These are phyloP conservation scores for Percopsis transmontana DNA, from an alignment of 2,113 vertebrate genomes.

Conservation along the genomic window DNA sequence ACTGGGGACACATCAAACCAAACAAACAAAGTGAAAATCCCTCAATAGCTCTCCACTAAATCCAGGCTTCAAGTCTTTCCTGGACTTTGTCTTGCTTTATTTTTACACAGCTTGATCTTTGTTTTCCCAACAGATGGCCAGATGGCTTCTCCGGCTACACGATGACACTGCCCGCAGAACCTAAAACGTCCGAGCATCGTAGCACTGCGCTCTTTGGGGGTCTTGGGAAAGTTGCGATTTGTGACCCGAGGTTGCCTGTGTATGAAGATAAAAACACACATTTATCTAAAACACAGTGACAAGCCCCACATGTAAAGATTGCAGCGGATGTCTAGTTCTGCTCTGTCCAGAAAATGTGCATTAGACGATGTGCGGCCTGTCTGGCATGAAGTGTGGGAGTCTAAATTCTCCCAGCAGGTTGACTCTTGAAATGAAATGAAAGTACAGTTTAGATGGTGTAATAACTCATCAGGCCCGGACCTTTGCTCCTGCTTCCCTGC, in stretches of 20 bases:
- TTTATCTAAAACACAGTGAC: conserved; percentile 38
- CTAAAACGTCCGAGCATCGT: neutral
- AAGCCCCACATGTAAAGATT: conserved; percentile 19
- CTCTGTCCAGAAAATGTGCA: conserved; percentile 32
- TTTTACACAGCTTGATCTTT: conserved; percentile 39
- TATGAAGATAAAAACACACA: conserved; percentile 5
- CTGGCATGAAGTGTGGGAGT: conserved; percentile 45
- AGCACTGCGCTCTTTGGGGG: neutral
- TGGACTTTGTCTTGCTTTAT: conserved; percentile 55
- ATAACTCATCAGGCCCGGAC: conserved; percentile 55
- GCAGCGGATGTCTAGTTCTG: conserved; percentile 24
- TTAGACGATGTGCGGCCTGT: conserved; percentile 40
- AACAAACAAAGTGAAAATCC: conserved; percentile 47
- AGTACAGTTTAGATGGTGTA: conserved; percentile 34
- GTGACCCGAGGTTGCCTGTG: neutral
- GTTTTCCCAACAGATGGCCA: conserved; percentile 33
- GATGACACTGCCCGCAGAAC: conserved; percentile 22
- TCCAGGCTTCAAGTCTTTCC: conserved; percentile 30
- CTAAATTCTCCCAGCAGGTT: conserved; percentile 35
- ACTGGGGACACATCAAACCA: conserved; percentile 39
- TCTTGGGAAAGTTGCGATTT: conserved; percentile 32
- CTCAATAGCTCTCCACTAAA: conserved; percentile 34
- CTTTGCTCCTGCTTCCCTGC: conserved; percentile 49
- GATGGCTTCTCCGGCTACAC: neutral
- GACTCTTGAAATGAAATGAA: conserved; percentile 27